Evolutionary conservation across 1,140 invertebrate species (phyloP).

Genomic region (Ectropis grisescens): DNA sequence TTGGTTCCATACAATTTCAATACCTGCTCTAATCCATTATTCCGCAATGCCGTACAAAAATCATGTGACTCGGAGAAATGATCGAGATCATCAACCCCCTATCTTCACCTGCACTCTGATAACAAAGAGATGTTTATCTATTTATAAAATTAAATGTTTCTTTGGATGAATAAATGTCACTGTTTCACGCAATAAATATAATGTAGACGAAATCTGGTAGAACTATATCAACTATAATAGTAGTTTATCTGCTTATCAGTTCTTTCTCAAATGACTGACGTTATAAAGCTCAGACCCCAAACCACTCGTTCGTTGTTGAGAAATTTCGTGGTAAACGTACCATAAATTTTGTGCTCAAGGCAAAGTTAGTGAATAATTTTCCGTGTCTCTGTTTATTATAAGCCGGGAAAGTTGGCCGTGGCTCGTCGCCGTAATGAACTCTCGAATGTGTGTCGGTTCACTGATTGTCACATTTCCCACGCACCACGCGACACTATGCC

Average conservation of each 20-base stretch:
- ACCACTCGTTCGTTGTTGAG: constrained; percentile 52
- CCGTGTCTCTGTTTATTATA: constrained; percentile 57
- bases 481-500: not conserved
- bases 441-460: constrained; percentile 29
- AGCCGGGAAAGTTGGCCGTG: constrained; percentile 36
- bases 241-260: constrained; percentile 28
- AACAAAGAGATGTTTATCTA: too few species aligned
- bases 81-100: too few species aligned
- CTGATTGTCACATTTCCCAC: constrained; percentile 20
- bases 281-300: constrained; percentile 51
- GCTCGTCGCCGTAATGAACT: constrained; percentile 43
- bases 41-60: too few species aligned
- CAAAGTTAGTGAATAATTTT: constrained; percentile 61
- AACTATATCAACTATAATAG: too few species aligned
- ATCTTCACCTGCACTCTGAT: too few species aligned
- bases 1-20: too few species aligned
- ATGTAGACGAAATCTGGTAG: too few species aligned
- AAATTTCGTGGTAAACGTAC: constrained; percentile 56
- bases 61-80: too few species aligned
- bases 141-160: too few species aligned
- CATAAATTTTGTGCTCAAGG: constrained; percentile 54
- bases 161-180: too few species aligned
- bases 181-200: too few species aligned
- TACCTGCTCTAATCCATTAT: too few species aligned
- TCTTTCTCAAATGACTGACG: constrained; percentile 34